phyloP scores from a whole-genome alignment of 2,888 invertebrate genomes.

The Hirudinaria manillensis region DNA sequence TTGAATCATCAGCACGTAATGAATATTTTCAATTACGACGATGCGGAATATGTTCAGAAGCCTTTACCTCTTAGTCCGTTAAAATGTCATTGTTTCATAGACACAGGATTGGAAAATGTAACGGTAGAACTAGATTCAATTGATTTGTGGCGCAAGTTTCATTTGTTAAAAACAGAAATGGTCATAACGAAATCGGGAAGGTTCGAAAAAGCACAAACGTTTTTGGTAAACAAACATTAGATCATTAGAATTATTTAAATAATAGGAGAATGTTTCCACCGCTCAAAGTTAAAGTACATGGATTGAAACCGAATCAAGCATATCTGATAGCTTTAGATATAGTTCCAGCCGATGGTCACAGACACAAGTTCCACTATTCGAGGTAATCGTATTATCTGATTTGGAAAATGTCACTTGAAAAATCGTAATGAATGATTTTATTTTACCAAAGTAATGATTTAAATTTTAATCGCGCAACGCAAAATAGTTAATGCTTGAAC shows the following conservation, averaged over 20 bases:
- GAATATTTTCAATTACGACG: no score
- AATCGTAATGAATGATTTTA: no score
- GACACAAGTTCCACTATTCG: constrained; percentile 25
- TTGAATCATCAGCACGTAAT: no score
- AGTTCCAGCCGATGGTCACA: constrained; percentile 10
- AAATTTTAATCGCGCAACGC: no score
- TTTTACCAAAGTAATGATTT: no score
- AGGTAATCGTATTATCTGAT: neutral
- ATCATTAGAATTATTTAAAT: neutral
- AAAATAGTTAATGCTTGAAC: no score
- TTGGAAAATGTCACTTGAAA: no score
- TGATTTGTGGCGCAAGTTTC: constrained; percentile 15
- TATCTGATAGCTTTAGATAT: constrained; percentile 20
- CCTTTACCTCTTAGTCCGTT: no score
- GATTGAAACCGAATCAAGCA: neutral
- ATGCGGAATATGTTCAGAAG: no score
- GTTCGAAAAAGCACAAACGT: neutral
- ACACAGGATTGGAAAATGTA: no score
- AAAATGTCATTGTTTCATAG: no score
- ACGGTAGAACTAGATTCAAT: constrained; percentile 1
- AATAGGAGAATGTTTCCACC: constrained; percentile 26
- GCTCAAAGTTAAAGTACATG: constrained; percentile 18
- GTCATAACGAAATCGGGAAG: constrained; percentile 28
- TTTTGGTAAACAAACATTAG: no score
- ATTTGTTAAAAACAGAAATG: constrained; percentile 23